These are phyloP conservation scores for Poeciliopsis infans DNA, from an alignment of 2,797 vertebrate genomes.

Conservation along the genomic window DNA sequence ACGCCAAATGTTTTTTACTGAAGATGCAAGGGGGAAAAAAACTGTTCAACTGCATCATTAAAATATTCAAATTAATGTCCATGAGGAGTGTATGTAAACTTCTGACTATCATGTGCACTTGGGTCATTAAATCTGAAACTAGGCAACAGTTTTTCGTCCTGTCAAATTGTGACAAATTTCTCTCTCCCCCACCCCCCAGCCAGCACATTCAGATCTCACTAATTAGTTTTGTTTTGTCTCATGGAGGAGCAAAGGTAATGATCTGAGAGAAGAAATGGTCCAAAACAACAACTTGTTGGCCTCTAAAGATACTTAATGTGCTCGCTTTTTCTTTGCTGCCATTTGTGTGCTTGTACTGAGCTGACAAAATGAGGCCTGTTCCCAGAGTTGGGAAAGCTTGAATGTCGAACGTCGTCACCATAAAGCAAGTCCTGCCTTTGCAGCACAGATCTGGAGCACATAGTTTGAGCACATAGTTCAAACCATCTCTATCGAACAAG, in stretches of 20 bases:
- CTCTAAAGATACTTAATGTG: conserved; percentile 2
- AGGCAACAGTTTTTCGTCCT: neutral
- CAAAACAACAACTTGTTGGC: neutral
- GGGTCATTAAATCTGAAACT: conserved; percentile 16
- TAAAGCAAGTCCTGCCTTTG: conserved; percentile 19
- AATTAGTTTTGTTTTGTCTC: conserved; percentile 21
- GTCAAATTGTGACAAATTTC: conserved; percentile 1
- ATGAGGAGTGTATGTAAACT: neutral
- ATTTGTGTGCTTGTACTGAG: neutral
- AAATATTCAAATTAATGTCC: neutral
- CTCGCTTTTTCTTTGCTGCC: neutral
- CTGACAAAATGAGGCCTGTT: neutral
- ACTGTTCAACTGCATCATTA: neutral
- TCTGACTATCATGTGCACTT: neutral
- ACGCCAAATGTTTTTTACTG: neutral
- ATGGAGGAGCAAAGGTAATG: neutral
- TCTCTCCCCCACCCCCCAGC: neutral
- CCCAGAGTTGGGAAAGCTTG: neutral
- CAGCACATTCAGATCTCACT: conserved; percentile 10
- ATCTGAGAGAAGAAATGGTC: conserved; percentile 1
- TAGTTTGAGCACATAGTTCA: too few relatives aligned
- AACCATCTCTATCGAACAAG: too few relatives aligned
- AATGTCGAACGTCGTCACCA: conserved; percentile 6
- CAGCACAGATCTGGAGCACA: neutral
- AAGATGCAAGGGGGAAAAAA: neutral